A percentile compares a stretch with the other conserved stretches of the same genome.
These are phyloP conservation scores for Callorhinus ursinus DNA, from an alignment of 2,113 vertebrate species.

Conservation along the genomic window DNA sequence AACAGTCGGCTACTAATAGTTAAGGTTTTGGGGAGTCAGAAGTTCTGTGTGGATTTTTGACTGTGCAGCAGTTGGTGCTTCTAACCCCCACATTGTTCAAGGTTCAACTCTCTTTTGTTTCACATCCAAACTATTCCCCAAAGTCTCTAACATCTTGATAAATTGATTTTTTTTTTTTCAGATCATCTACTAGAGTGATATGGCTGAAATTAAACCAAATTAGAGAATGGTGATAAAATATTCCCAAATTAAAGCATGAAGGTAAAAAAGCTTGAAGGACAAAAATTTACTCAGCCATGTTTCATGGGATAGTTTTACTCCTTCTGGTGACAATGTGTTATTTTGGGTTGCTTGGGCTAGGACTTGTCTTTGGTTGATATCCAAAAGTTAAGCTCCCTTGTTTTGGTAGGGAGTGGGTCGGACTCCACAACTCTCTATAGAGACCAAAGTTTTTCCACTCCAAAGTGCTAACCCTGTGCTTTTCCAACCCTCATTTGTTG, in stretches of 20 bases:
- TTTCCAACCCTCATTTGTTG: background rate
- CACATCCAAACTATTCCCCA: background rate
- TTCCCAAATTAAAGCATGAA: background rate
- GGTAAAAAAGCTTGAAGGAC: background rate
- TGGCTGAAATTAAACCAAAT: background rate
- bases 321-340: background rate
- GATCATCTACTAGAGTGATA: background rate
- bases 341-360: background rate
- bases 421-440: background rate
- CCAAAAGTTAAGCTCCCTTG: background rate
- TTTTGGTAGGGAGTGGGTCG: background rate
- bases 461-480: background rate
- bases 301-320: conserved; percentile 1
- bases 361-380: background rate
- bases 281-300: background rate
- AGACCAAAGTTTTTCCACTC: background rate
- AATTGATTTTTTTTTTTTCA: background rate
- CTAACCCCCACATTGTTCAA: background rate
- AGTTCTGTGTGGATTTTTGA: background rate
- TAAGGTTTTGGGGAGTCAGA: background rate
- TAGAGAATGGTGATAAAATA: background rate
- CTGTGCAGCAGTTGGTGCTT: background rate
- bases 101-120: background rate
- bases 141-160: background rate
- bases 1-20: background rate